These are phyloP conservation scores for Lepidurus apus DNA, from an alignment of 1,140 invertebrate species.

Conservation along the genomic window DNA sequence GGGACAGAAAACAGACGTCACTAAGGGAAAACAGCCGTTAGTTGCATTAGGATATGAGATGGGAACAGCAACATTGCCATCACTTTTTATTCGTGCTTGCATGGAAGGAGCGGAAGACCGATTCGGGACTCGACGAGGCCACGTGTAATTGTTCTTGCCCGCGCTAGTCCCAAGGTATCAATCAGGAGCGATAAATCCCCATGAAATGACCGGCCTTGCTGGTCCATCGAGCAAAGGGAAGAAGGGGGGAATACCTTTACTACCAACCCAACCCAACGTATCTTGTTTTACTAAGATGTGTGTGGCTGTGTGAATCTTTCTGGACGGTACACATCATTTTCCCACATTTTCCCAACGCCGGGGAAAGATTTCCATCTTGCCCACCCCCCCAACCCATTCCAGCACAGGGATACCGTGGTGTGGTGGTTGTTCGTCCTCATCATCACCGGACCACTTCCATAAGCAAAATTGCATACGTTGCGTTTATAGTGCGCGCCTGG, in stretches of 20 bases:
- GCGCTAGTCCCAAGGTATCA: slow-evolving; percentile 7
- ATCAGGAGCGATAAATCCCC: slow-evolving; percentile 12
- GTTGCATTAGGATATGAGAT: background rate
- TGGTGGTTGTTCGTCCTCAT: background rate
- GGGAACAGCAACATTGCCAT: background rate
- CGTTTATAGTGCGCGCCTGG: background rate
- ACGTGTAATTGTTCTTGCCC: background rate
- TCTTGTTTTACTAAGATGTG: background rate
- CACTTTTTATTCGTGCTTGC: background rate
- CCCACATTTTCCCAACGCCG: background rate
- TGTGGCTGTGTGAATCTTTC: slow-evolving; percentile 5
- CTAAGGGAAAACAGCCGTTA: background rate
- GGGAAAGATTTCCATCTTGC: background rate
- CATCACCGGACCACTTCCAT: background rate
- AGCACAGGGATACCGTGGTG: background rate
- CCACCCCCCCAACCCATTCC: background rate
- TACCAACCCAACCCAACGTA: background rate
- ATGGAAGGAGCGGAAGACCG: slow-evolving; percentile 5
- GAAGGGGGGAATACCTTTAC: background rate
- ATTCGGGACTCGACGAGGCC: slow-evolving; percentile 1
- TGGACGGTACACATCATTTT: slow-evolving; percentile 6
- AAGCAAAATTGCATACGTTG: slow-evolving; percentile 6
- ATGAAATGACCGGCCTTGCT: slow-evolving; percentile 1
- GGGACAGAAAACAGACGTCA: too few relatives aligned
- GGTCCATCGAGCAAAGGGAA: slow-evolving; percentile 3